These are phyloP conservation scores for Tursiops truncatus DNA, from an alignment of 2,113 vertebrate genomes.

Conservation along the genomic window DNA sequence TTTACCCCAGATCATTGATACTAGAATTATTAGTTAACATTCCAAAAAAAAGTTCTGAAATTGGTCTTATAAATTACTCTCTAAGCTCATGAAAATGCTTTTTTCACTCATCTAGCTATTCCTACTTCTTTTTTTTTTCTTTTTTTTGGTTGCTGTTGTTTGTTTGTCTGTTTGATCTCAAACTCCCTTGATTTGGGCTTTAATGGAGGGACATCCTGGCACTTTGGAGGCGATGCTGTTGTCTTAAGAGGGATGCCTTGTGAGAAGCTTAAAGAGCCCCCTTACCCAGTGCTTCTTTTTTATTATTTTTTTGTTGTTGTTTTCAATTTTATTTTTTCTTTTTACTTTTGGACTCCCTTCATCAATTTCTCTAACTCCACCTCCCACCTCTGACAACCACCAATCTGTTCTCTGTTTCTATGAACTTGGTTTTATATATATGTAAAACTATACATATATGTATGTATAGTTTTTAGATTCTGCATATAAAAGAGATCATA, in stretches of 20 bases:
- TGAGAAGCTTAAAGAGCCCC: not conserved
- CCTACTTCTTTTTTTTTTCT: not conserved
- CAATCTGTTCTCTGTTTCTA: not conserved
- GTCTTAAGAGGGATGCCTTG: not conserved
- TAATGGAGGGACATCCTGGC: not conserved
- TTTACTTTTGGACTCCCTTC: not conserved
- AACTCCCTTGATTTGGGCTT: not conserved
- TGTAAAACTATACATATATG: not conserved
- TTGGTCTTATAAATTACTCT: slow-evolving; percentile 21
- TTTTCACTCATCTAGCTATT: slow-evolving; percentile 2
- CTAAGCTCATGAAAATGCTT: not conserved
- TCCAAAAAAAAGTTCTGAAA: slow-evolving; percentile 34
- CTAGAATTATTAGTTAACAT: slow-evolving; percentile 9
- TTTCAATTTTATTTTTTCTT: not conserved
- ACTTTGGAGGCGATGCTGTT: not conserved
- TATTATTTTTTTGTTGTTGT: not conserved
- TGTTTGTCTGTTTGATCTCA: not conserved
- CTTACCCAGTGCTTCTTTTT: not conserved
- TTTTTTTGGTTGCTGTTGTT: not conserved
- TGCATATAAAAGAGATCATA: not conserved
- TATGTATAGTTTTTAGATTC: not conserved
- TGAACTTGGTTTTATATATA: not conserved
- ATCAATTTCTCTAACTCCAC: not conserved
- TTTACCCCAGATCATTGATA: not conserved
- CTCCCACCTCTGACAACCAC: not conserved